phyloP scores from a whole-genome alignment of 2,888 invertebrate genomes.

The Lasioglossum figueresi region DNA sequence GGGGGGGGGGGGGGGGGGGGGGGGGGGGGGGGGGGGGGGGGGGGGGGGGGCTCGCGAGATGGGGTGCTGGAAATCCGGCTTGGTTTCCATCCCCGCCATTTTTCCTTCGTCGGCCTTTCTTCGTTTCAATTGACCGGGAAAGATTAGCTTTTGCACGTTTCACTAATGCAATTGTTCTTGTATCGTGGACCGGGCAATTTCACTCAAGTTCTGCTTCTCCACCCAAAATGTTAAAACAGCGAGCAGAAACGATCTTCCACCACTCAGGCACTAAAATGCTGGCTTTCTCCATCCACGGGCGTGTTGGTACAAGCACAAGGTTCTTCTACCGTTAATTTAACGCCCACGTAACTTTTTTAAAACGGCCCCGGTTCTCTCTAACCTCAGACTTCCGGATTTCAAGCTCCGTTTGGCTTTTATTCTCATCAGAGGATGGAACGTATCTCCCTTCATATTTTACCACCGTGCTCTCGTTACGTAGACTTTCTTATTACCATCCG shows the following conservation, averaged over 20 bases:
- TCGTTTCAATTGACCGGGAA: neutral
- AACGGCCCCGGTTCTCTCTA: neutral
- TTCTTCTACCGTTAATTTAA: neutral
- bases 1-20: too few species aligned
- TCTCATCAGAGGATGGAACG: neutral
- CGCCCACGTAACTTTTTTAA: neutral
- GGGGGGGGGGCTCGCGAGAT: too few species aligned
- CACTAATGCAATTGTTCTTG: neutral
- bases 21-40: too few species aligned
- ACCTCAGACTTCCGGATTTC: neutral
- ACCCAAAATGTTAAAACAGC: neutral
- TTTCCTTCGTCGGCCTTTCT: neutral
- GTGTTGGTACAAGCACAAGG: neutral
- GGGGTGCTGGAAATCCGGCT: conserved; percentile 40
- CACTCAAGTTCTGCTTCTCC: too few species aligned
- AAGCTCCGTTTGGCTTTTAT: neutral
- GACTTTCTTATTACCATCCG: neutral
- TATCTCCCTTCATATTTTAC: neutral
- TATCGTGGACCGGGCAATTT: neutral
- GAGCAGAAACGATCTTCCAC: neutral
- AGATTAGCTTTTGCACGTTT: neutral
- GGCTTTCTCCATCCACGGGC: neutral
- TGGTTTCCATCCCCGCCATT: conserved; percentile 44
- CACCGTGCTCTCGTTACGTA: neutral
- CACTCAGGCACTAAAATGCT: neutral